Evolutionary conservation across 2,888 invertebrate genomes (phyloP), one percentile per base, ranked within the genome.

Genomic region (Sthenelais limicola): DNA sequence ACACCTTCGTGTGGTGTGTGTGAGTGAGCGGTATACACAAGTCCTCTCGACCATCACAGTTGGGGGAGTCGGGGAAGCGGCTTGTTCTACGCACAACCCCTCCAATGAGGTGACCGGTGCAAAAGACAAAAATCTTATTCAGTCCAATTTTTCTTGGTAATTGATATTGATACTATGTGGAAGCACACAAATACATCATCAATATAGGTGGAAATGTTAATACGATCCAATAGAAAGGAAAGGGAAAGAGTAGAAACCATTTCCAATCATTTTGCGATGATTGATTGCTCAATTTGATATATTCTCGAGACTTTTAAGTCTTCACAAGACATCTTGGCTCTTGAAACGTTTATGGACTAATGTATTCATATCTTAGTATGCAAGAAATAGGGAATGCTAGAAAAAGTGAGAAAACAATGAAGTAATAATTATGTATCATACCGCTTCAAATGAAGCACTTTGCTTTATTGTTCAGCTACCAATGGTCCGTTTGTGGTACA

Each of bases 381-480:
- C n/a, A n/a, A n/a, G n/a, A 43, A 9, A 43, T 43, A 18, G 43
- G 9, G 12, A 43, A 43, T 43, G 18, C 9, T 9, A 43, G 9
- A 12, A 18, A 9, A 12, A 43, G 43, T 18, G 43, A 51, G 7
- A 24, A 5, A 51, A 24, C 21, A 62, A 62, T 38, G 38, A 62
- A 62, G 35, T 35, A 26, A 38, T 26, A 62, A 62, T 38, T 43
- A 5, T 5, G 56, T 38, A 62, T 62, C 62, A 62, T 62, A 62
- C 62, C 62, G 62, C 62, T 62, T 62, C 62, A 35, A 62, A 62
- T 18, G 62, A 62, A 62, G 62, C 62, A 62, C 62, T 62, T 62
- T 62, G 35, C 62, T 62, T 62, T 62, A 62, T 62, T 62, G 62
- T 62, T n/a, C 62, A 62, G 62, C 62, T 62, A 62, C 38, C 62